Base-by-base conservation (phyloP, 2,797 vertebrate genomes). In the Okamejei kenojei region DNA sequence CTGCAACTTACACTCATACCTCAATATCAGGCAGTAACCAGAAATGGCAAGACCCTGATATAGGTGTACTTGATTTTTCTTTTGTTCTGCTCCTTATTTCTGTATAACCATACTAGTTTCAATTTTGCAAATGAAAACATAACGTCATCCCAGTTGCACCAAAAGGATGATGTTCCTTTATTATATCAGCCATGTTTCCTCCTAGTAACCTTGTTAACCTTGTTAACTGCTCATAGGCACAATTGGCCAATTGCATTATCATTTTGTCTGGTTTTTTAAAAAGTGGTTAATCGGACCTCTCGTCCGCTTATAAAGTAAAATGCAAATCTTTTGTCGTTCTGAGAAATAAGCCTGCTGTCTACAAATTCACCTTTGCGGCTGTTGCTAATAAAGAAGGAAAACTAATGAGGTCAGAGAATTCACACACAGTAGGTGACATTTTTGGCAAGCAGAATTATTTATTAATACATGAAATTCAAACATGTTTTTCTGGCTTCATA, bases 381-480 rank as follows among this genome's bases (percentile, higher is more conserved):
- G n/a, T 17, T 88, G 84, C 7, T 21, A 9, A 5, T 32, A 19
- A 88, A 61, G 23, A 32, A 68, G 21, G 84, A 8, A 35, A 88
- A 68, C n/a, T 88, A 19, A 68, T 88, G 61, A 68, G 17, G n/a
- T 1, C 23, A 88, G 61, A 35, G n/a, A 88, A 88, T 21, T 88
- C 84, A 86, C 58, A 88, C 63, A 68, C 63, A 88, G 21, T 88
- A 68, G n/a, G 32, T 68, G 2, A 32, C 35, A 32, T 88, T 88
- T 88, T 29, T 32, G 15, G 19, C 7, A 68, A 88, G 61, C 7
- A 68, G 15, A 88, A 88, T 17, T 21, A n/a, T 88, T 84, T 88
- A 88, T 68, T 68, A 68, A 88, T 88, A 35, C 63, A 88, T 68
- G n/a, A 88, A 38, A 88, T 35, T 88, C 32, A 68, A 88, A 88